Evolutionary conservation across 2,797 vertebrate genomes (phyloP), one percentile per base, ranked within the genome.

Genomic region (Falco biarmicus): DNA sequence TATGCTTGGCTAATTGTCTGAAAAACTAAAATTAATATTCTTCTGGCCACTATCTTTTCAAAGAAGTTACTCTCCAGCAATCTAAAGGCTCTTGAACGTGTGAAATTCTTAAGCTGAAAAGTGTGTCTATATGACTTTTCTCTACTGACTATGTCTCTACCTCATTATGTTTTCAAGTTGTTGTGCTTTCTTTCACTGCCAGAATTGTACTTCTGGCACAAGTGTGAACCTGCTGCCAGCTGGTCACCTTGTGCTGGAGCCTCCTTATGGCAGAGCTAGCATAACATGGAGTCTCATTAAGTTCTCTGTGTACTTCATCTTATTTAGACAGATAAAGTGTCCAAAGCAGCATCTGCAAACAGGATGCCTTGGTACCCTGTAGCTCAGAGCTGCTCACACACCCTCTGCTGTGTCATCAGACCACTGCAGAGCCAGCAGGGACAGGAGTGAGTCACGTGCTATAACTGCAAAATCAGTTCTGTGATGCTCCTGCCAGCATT

Each of bases 401-500:
- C 57, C 34, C 10, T 51, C 57, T 0, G 0, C 43, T 41, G 10
- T 26, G 34, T n/a, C 25, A 29, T 47, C 65, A 48, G 11, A 32
- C 32, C 26, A 11, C n/a, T 51, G 60, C 41, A 83, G 69, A 71
- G 41, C 31, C 81, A 69, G 29, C 59, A 56, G 57, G 29, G 50
- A 26, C 11, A 63, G n/a, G 14, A 45, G 41, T 43, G 11, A 57
- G 12, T 59, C 1, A 0, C 4, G 1, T 54, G 9, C 39, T 29
- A 0, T n/a, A 59, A 48, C 4, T 56, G 5, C 47, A 85, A 79
- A 92, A 80, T 61, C 57, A 64, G 37, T 64, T 63, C 48, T 66
- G 19, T 1, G 1, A 9, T 6, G 2, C 6, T 84, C 10, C 48
- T 77, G 86, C 31, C 71, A 51, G n/a, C 0, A 0, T 53, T 28